Base-by-base conservation (phyloP, 2,888 invertebrate species). In the Drosophila acutilabella region DNA sequence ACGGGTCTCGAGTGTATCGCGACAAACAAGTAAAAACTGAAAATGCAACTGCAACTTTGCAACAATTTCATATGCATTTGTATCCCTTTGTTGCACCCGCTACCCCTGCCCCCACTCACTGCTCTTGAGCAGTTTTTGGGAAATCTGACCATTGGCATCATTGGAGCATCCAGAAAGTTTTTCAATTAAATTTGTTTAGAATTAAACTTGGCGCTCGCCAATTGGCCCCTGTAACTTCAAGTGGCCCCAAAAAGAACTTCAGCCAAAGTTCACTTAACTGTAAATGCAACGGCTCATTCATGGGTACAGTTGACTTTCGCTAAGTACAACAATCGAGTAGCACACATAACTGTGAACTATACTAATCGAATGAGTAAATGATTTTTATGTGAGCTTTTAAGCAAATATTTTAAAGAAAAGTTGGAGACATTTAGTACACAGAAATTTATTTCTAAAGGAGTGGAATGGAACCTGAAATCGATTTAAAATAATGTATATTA, bases 161-260 rank as follows among this genome's bases (percentile, higher is more conserved):
- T 68, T 59, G 58, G 62, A 71, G 65, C 77, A 67, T 71, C 58
- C 62, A 33, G 58, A 85, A 87, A 85, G 82, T 85, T 85, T 85
- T 85, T 87, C 85, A 85, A 85, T 85, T 85, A 84, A 85, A 87
- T 85, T 87, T 85, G 80, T 81, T 87, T 87, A 87, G 87, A 84
- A 86, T 84, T 84, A 81, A 83, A 82, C 83, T 84, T 82, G 75
- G 73, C 79, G 64, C 52, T 72, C 59, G 71, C 61, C 77, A 71
- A 80, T 71, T 68, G 58, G 53, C 13, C 20, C 52, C 38, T 38
- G 6, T 48, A 48, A 51, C 42, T 54, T 56, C 51, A 56, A 65
- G 54, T 60, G 53, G 20, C 42, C 40, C 30, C 23, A 50, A 51
- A 23, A 23, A 20, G 54, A 30, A 60, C 50, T 52, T 40, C 38